Evolutionary conservation across 2,888 invertebrate genomes (phyloP).

Genomic region (Rutpela maculata): DNA sequence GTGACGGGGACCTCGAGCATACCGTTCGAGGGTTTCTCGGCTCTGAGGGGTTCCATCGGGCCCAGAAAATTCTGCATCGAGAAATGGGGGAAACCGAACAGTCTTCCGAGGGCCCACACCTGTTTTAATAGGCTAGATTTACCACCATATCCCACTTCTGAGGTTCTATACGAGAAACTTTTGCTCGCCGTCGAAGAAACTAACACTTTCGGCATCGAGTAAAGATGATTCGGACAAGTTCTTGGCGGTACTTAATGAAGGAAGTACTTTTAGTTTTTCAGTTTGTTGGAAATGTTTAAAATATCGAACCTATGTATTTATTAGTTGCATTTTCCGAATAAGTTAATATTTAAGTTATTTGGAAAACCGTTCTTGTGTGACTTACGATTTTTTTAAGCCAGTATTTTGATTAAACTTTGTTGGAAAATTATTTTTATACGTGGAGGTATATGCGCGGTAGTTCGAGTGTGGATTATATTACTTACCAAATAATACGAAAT

Average conservation of each 20-base stretch:
- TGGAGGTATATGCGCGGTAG: constrained; percentile 28
- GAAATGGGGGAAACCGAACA: constrained; percentile 97
- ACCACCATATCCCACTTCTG: constrained; percentile 95
- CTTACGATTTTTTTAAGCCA: constrained; percentile 55
- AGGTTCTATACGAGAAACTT: constrained; percentile 93
- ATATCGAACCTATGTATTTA: constrained; percentile 35
- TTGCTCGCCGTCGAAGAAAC: constrained; percentile 96
- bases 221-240: constrained; percentile 66
- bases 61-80: constrained; percentile 97
- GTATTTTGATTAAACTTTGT: constrained; percentile 47
- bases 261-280: constrained; percentile 43
- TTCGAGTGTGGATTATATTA: constrained; percentile 37
- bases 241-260: constrained; percentile 38
- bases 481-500: constrained; percentile 53
- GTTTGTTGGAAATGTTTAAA: constrained; percentile 50
- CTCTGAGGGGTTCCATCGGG: constrained; percentile 95
- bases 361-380: constrained; percentile 48
- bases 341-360: constrained; percentile 62
- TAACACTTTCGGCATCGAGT: constrained; percentile 97
- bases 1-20: constrained; percentile 99
- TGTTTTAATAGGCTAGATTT: constrained; percentile 98
- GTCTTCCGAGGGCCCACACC: constrained; percentile 96
- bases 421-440: constrained; percentile 39
- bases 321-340: constrained; percentile 54
- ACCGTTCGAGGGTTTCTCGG: constrained; percentile 97